Evolutionary conservation across 2,888 invertebrate genomes (phyloP), one percentile per base, ranked within the genome.

Genomic region (Troides oblongomaculatus): DNA sequence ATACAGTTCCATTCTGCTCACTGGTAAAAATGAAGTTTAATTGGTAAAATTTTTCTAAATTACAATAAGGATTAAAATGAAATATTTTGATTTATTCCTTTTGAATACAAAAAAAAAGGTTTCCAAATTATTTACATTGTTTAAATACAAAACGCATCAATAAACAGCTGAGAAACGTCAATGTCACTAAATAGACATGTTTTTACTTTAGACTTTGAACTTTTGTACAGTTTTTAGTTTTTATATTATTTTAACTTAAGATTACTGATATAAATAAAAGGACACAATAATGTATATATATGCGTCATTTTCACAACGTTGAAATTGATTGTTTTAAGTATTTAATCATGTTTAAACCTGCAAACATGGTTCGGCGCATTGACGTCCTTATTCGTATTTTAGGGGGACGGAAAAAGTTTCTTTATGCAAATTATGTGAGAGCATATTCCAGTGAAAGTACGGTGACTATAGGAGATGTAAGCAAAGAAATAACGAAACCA

Each of bases 401-500:
- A 73, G 84, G 84, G 62, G 84, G 86, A 63, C 85, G 89, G 70
- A 90, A 90, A 79, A 77, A 79, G 30, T 85, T 89, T 77, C 76
- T 92, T 74, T 74, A 79, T 7, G 80, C 84, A n/a, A 92, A 93
- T 77, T 76, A 77, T 74, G 87, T 93, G 14, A 83, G 92, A 75
- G 88, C 86, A 8, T 92, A 88, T 76, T 86, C 93, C 62, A 90
- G 89, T 72, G 86, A 90, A 70, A 93, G 93, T 75, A 93, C 91
- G 84, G 94, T 97, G 62, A 94, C 94, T 56, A 96, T 97, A 76
- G 97, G 96, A 75, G 95, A 96, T 87, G 94, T 97, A 74, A 93
- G 94, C 53, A 96, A 95, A 84, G 92, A 93, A 57, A 79, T 93
- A 17, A 79, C 80, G 70, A 80, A 86, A 62, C 94, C 97, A 0